Percentiles rank a stretch among this genome's conserved stretches.
phyloP scores from a whole-genome alignment of 2,797 vertebrate species.

The Darevskia nairensis region DNA sequence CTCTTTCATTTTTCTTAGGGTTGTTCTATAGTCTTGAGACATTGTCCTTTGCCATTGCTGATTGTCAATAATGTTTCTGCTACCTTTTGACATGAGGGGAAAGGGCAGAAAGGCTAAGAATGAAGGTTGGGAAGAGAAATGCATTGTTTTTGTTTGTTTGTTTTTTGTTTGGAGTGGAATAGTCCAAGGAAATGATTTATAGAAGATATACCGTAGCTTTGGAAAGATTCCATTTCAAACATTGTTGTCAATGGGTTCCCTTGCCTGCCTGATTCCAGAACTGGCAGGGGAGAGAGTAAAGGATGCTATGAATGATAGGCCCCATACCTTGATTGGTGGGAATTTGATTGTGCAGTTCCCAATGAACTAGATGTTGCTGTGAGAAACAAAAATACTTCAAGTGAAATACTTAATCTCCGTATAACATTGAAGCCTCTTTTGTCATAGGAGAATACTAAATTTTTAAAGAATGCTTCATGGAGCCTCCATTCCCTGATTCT shows the following conservation, averaged over 20 bases:
- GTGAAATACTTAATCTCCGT: neutral
- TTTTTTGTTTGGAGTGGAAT: neutral
- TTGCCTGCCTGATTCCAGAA: neutral
- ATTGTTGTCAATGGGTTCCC: neutral
- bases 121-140: slow-evolving; percentile 18
- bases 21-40: neutral
- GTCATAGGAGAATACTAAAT: neutral
- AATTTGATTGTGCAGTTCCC: slow-evolving; percentile 35
- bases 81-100: slow-evolving; percentile 48
- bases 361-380: slow-evolving; percentile 18
- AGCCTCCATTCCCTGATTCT: neutral
- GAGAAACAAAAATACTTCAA: slow-evolving; percentile 20
- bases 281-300: neutral
- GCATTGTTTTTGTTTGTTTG: neutral
- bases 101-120: neutral
- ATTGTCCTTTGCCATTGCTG: neutral
- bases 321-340: slow-evolving; percentile 26
- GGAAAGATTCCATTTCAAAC: neutral
- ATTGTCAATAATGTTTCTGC: neutral
- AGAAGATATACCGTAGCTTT: too few relatives aligned
- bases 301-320: neutral
- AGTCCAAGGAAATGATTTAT: neutral
- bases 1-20: neutral
- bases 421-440: slow-evolving; percentile 18
- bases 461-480: neutral